Conservation (phyloP, 2,888 invertebrate genomes). For the Hoplodrina blanda region DNA sequence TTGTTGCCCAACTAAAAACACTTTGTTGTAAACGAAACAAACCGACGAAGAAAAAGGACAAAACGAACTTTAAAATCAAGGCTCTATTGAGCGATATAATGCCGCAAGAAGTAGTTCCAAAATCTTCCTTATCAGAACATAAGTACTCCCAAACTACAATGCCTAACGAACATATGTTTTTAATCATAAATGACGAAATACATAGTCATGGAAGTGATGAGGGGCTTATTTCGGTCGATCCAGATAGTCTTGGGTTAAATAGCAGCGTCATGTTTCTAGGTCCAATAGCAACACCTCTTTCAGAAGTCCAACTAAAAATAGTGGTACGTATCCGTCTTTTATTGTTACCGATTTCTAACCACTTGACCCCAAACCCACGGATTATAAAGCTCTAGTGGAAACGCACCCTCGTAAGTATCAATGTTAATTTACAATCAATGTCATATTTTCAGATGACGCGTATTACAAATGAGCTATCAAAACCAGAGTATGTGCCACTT, state of each 20-base stretch:
- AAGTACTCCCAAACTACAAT: conserved; percentile 45
- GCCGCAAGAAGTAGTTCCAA: conserved; percentile 47
- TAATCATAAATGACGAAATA: conserved; percentile 86
- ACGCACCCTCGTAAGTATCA: not conserved
- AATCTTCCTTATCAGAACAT: conserved; percentile 37
- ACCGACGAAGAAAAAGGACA: conserved; percentile 57
- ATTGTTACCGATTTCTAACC: not conserved
- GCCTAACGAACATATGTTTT: conserved; percentile 81
- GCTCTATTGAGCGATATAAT: conserved; percentile 63
- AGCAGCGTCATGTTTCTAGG: conserved; percentile 84
- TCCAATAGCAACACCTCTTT: conserved; percentile 80
- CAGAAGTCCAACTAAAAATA: conserved; percentile 78
- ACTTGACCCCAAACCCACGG: not conserved
- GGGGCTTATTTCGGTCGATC: conserved; percentile 83
- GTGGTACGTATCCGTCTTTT: conserved; percentile 77
- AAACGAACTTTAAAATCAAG: conserved; percentile 58
- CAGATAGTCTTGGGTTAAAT: conserved; percentile 82
- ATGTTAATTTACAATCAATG: not conserved
- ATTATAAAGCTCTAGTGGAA: not conserved
- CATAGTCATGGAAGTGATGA: conserved; percentile 76
- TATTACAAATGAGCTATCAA: conserved; percentile 82
- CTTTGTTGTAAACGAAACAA: conserved; percentile 82
- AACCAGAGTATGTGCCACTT: conserved; percentile 81
- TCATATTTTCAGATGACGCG: conserved; percentile 79
- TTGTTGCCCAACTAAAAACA: conserved; percentile 83